A percentile compares a stretch with the other conserved stretches of the same genome.
These are phyloP conservation scores for Ahaetulla prasina DNA, from an alignment of 2,113 vertebrate species.

Conservation along the genomic window DNA sequence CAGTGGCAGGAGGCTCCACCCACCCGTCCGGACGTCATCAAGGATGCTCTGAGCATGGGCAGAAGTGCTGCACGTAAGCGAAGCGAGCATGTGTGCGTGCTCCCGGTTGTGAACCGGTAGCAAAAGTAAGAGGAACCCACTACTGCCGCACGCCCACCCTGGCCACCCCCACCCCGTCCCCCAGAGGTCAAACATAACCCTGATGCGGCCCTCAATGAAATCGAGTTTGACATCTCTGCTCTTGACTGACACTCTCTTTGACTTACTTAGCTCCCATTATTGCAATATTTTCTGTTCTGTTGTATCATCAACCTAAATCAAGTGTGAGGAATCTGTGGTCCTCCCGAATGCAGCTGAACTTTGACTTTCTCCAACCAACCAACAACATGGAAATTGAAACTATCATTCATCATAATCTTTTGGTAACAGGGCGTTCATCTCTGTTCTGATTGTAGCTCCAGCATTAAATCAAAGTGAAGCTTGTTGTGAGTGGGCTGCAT, in stretches of 20 bases:
- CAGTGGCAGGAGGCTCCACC: no score
- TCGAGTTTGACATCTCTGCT: no score
- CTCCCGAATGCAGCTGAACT: neutral
- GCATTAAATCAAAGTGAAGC: constrained; percentile 35
- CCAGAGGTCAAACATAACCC: no score
- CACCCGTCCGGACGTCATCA: no score
- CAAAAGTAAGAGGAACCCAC: no score
- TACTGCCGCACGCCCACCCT: no score
- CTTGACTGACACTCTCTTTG: neutral
- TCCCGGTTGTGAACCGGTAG: no score
- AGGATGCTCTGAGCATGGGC: no score
- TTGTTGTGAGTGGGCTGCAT: neutral
- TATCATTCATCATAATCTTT: neutral
- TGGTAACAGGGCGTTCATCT: neutral
- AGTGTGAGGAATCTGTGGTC: neutral
- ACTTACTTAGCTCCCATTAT: fast-evolving
- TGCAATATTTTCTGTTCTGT: neutral
- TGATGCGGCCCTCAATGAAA: no score
- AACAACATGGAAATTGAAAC: neutral
- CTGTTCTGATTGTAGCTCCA: neutral
- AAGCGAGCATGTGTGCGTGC: no score
- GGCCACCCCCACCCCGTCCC: no score
- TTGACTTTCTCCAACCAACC: neutral
- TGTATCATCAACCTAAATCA: neutral
- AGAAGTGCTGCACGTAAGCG: no score